A percentile compares a stretch with the other conserved stretches of the same genome.
phyloP scores from a whole-genome alignment of 2,797 vertebrate species.

The Pangasius macronema region DNA sequence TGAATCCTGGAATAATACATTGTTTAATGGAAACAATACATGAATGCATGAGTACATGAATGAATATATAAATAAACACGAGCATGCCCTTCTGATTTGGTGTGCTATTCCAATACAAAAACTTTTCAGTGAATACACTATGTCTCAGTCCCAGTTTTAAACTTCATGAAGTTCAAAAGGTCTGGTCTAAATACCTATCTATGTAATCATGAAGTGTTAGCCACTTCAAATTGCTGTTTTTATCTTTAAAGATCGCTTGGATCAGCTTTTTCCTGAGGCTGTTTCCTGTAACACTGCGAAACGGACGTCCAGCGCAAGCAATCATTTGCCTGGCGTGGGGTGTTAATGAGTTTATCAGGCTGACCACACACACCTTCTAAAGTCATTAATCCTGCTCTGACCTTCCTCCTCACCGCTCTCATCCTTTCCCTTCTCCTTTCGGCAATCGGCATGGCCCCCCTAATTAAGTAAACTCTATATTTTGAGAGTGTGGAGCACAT shows the following conservation, averaged over 20 bases:
- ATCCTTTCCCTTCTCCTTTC: slow-evolving; percentile 13
- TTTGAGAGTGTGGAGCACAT: slow-evolving; percentile 35
- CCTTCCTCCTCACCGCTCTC: slow-evolving; percentile 50
- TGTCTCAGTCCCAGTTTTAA: background rate
- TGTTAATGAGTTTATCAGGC: slow-evolving; percentile 56
- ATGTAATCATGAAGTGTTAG: background rate
- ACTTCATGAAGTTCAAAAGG: background rate
- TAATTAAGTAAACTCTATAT: slow-evolving; percentile 38
- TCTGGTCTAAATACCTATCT: background rate
- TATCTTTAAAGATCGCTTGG: slow-evolving; percentile 44
- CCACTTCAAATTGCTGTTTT: background rate
- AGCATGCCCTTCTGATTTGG: background rate
- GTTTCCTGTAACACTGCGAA: slow-evolving; percentile 49
- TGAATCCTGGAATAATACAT: background rate
- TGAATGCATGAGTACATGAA: background rate
- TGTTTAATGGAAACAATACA: too few species aligned
- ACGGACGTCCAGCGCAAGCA: slow-evolving; percentile 38
- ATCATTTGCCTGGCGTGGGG: slow-evolving; percentile 42
- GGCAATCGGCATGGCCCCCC: slow-evolving; percentile 23
- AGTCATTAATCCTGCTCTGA: slow-evolving; percentile 48
- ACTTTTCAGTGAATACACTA: background rate
- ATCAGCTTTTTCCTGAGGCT: slow-evolving; percentile 54
- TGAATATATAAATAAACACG: background rate
- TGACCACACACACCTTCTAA: slow-evolving; percentile 48
- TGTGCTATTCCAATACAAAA: background rate